phyloP scores from a whole-genome alignment of 2,797 vertebrate genomes.

The Xiphophorus birchmanni region DNA sequence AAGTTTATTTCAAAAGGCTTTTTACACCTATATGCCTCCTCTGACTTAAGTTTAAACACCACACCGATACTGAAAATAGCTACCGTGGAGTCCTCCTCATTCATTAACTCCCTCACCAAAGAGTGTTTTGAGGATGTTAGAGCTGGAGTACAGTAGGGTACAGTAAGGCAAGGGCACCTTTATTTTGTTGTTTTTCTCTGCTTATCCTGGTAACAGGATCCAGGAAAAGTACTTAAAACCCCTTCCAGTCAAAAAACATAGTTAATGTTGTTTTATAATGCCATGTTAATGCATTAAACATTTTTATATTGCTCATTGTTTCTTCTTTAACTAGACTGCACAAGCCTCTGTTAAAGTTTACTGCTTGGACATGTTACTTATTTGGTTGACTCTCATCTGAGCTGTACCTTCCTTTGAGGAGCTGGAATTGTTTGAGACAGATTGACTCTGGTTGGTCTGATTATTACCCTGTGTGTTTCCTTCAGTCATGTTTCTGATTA shows the following conservation, averaged over 20 bases:
- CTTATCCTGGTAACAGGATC: background rate
- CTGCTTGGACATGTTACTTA: conserved; percentile 2
- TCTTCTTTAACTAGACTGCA: background rate
- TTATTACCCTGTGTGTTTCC: conserved; percentile 13
- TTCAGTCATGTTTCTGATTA: conserved; percentile 22
- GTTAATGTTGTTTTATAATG: conserved; percentile 15
- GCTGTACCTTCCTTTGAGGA: conserved; percentile 18
- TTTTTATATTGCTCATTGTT: conserved; percentile 1
- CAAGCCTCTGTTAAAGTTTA: background rate
- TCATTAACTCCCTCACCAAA: background rate
- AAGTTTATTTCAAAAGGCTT: background rate
- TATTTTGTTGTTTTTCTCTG: background rate
- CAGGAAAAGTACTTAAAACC: background rate
- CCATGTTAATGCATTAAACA: conserved; percentile 9
- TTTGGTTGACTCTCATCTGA: conserved; percentile 25
- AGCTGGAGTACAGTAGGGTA: background rate
- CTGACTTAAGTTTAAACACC: background rate
- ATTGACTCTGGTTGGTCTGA: conserved; percentile 2
- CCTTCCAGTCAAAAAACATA: conserved; percentile 1
- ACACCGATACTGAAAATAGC: background rate
- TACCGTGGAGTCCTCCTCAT: background rate
- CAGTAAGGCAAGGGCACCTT: background rate
- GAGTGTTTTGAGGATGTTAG: background rate
- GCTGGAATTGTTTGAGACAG: conserved; percentile 21
- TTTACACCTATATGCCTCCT: background rate